Conservation (phyloP, 2,113 vertebrate species). For the Cochlearius cochlearius region DNA sequence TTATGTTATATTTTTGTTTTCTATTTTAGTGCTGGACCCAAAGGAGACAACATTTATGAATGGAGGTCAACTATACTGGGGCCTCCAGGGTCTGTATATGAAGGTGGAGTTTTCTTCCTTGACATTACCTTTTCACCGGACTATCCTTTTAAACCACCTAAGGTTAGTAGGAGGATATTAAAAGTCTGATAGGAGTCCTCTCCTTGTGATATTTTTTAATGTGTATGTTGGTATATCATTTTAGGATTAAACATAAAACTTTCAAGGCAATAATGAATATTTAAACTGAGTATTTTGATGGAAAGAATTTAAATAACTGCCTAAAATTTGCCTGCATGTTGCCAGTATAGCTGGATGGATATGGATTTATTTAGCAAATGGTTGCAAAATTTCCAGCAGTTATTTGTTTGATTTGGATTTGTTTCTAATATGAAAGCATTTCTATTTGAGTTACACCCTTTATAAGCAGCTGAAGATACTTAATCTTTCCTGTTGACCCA, state of each 20-base stretch:
- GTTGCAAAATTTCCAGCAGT: background rate
- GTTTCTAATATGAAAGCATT: background rate
- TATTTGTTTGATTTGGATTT: background rate
- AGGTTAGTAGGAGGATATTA: constrained; percentile 81
- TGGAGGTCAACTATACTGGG: constrained; percentile 99
- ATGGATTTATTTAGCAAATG: background rate
- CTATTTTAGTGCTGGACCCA: constrained; percentile 92
- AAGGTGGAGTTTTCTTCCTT: constrained; percentile 99
- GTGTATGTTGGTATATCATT: background rate
- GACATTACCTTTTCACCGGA: constrained; percentile 98
- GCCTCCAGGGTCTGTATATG: constrained; percentile 95
- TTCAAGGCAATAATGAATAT: background rate
- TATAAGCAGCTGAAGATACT: background rate
- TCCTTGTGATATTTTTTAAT: background rate
- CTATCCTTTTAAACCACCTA: constrained; percentile 98
- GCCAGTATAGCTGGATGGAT: background rate
- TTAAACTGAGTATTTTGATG: background rate
- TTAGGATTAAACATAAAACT: background rate
- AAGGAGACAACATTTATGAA: constrained; percentile 99
- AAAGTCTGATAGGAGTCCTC: background rate
- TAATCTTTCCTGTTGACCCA: background rate
- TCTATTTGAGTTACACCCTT: background rate
- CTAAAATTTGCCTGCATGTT: background rate
- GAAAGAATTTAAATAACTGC: background rate
- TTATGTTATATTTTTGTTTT: constrained; percentile 67